A percentile compares a stretch with the other conserved stretches of the same genome.
phyloP scores from a whole-genome alignment of 1,140 invertebrate species.

The Lamellibrachia luymesi region DNA sequence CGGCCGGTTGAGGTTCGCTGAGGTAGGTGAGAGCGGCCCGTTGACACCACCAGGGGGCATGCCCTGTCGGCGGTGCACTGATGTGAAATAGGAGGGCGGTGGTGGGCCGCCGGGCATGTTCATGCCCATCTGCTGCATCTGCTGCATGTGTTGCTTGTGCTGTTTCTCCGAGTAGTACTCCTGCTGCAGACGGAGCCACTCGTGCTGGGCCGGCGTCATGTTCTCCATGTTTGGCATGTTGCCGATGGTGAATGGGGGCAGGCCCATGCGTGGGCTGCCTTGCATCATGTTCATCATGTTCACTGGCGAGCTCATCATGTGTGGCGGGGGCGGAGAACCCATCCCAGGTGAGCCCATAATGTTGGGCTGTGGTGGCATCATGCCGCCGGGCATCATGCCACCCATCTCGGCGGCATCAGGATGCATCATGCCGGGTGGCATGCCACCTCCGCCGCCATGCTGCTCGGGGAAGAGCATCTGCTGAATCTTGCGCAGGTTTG shows the following conservation, averaged over 20 bases:
- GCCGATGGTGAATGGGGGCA: slow-evolving; percentile 26
- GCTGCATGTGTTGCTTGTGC: slow-evolving; percentile 45
- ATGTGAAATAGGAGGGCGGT: slow-evolving; percentile 27
- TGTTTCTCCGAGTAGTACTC: slow-evolving; percentile 53
- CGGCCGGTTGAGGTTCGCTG: slow-evolving; percentile 44
- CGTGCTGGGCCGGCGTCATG: slow-evolving; percentile 53
- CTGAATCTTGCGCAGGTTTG: slow-evolving; percentile 87
- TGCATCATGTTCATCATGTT: slow-evolving; percentile 25
- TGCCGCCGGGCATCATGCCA: slow-evolving; percentile 23
- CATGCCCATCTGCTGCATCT: slow-evolving; percentile 44
- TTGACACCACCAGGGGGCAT: slow-evolving; percentile 32
- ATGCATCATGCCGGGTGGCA: slow-evolving; percentile 23
- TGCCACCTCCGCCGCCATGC: background rate
- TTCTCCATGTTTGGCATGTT: slow-evolving; percentile 37
- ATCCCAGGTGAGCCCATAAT: slow-evolving; percentile 32
- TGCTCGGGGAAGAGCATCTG: slow-evolving; percentile 82
- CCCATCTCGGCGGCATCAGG: slow-evolving; percentile 11
- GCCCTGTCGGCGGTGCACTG: slow-evolving; percentile 35
- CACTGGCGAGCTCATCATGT: slow-evolving; percentile 7
- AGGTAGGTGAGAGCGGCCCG: slow-evolving; percentile 39
- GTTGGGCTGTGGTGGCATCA: slow-evolving; percentile 29
- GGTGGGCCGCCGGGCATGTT: background rate
- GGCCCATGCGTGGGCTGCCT: slow-evolving; percentile 32
- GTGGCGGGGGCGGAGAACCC: slow-evolving; percentile 50
- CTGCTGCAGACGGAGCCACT: slow-evolving; percentile 81